Base-by-base conservation (phyloP, 2,113 vertebrate species). In the Brachyistius frenatus region DNA sequence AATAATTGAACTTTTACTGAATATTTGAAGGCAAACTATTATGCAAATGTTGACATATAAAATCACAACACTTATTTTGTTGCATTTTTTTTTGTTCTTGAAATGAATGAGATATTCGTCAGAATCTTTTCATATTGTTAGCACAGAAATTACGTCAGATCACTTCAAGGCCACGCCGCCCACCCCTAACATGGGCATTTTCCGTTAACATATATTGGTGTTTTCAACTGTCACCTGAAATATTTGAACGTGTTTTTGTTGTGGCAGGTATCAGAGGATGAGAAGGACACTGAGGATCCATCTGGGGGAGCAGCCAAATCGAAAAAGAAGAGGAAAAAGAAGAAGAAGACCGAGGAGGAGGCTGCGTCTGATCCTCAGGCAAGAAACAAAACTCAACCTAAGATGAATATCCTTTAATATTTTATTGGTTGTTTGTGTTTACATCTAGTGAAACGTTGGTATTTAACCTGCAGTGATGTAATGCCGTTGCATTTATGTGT, bases 321-420 rank as follows among this genome's bases (percentile, higher is more conserved):
- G 15, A 98, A 98, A 91, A 97, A 96, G 88, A 98, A 95, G 87
- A 98, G 97, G 92, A 99, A 96, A 91, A 98, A 96, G 92, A 99
- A 98, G 96, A 98, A 97, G 95, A 97, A 96, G 93, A 93, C 94
- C 13, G 95, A 96, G 61, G 97, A 97, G 63, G 96, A 95, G 13
- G 85, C 78, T 49, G 47, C 67, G 14, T 37, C 88, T 30, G 78
- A 80, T n/a, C 16, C 78, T 50, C 90, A 92, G 89, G 94, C 65
- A 89, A 74, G 66, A 55, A 61, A 69, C 16, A 1, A 36, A 61
- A 35, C 23, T 7, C 15, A 56, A 9, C 5, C 50, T 63, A 10
- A 61, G 7, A 75, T 47, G 13, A 35, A 53, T 44, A 5, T 67
- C 1, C 39, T 53, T 16, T 2, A 52, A 8, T 13, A 44, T 58